A percentile compares a stretch with the other conserved stretches of the same genome.
Evolutionary conservation across 2,113 vertebrate species (phyloP).

Genomic region (Glaucidium brasilianum): DNA sequence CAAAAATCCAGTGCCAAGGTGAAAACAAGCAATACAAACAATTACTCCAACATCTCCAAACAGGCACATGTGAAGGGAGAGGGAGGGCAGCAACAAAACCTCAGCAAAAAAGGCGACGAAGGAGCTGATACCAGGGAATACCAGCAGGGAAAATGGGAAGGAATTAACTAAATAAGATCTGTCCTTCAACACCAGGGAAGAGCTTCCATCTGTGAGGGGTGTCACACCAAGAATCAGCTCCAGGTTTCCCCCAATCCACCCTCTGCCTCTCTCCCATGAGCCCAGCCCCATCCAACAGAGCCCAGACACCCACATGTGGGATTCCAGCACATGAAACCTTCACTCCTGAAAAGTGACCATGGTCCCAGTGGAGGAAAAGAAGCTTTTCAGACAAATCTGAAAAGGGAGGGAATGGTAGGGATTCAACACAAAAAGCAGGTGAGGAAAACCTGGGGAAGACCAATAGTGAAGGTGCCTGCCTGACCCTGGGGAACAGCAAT

Average conservation of each 20-base stretch:
- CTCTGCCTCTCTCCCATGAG: accelerated
- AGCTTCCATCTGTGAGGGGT: background rate
- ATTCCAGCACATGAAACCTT: background rate
- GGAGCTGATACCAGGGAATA: background rate
- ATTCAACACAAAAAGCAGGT: background rate
- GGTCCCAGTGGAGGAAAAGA: background rate
- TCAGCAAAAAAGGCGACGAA: background rate
- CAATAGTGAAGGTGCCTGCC: background rate
- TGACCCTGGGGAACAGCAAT: background rate
- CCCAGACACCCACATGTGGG: background rate
- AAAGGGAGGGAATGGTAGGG: background rate
- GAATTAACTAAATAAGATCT: background rate
- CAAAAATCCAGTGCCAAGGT: background rate
- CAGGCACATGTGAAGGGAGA: accelerated
- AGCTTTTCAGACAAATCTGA: background rate
- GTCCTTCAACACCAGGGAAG: background rate
- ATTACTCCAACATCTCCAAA: background rate
- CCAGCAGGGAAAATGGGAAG: background rate
- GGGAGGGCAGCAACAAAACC: background rate
- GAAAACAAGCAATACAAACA: background rate
- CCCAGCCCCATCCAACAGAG: background rate
- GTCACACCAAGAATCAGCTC: background rate
- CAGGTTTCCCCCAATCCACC: background rate
- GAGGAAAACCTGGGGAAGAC: background rate
- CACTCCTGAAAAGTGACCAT: background rate